Conservation (phyloP, 2,113 vertebrate species). For the Carollia perspicillata region DNA sequence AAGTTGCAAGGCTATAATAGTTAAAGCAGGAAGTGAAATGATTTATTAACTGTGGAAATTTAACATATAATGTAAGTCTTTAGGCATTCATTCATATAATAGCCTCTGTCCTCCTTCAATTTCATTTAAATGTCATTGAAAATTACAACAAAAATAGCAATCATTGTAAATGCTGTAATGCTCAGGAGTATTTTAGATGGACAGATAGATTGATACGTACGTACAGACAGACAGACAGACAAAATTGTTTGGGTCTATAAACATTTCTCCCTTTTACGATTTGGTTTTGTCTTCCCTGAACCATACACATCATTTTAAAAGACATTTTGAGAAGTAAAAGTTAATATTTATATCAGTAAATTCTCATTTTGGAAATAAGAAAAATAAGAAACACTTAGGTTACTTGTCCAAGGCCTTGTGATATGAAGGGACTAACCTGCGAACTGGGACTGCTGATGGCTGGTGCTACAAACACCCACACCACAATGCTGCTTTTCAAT, state of each 20-base stretch:
- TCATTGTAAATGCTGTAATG: not conserved
- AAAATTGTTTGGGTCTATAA: not conserved
- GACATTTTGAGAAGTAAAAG: not conserved
- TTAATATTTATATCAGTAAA: not conserved
- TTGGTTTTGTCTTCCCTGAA: not conserved
- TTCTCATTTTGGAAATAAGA: not conserved
- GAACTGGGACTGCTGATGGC: not conserved
- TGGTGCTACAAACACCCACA: not conserved
- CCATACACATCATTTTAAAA: not conserved
- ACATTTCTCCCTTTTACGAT: not conserved
- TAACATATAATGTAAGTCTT: not conserved
- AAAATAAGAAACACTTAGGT: not conserved
- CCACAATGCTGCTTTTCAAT: not conserved
- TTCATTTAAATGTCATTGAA: not conserved
- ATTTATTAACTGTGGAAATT: not conserved
- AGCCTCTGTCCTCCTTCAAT: not conserved
- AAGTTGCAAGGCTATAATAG: not conserved
- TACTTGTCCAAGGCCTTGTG: not conserved
- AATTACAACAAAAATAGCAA: not conserved
- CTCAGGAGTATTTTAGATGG: not conserved
- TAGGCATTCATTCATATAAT: not conserved
- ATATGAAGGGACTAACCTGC: not conserved
- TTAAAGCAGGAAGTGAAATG: not conserved
- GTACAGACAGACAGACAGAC: not conserved
- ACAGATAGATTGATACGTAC: not conserved